Conservation (phyloP, 2,797 vertebrate species). For the Scleropages formosus region DNA sequence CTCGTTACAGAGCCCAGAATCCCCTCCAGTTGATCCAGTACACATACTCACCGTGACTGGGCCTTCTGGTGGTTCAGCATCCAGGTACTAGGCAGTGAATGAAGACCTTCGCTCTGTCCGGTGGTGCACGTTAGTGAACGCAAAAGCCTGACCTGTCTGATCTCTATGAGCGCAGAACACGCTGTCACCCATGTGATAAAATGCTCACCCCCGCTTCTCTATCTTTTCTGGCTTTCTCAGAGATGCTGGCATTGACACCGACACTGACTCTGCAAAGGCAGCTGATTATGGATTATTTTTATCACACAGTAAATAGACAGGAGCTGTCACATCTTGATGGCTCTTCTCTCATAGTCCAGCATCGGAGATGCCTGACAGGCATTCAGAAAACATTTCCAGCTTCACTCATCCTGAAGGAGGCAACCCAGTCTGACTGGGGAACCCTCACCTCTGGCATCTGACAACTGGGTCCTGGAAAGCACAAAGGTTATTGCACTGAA, state of each 20-base stretch:
- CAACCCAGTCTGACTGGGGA: no score
- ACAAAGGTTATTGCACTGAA: no score
- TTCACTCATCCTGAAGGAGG: no score
- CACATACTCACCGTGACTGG: slow-evolving; percentile 1
- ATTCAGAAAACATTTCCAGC: no score
- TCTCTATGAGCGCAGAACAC: slow-evolving; percentile 21
- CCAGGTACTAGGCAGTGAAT: neutral
- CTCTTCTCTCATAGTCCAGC: no score
- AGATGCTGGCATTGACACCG: neutral
- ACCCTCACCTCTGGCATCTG: no score
- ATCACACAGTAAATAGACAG: neutral
- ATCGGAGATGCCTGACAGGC: no score
- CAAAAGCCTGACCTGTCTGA: slow-evolving; percentile 10
- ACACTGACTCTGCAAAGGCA: neutral
- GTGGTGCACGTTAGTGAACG: neutral
- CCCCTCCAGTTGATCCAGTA: neutral
- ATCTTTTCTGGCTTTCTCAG: neutral
- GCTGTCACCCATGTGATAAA: neutral
- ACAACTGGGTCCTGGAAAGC: no score
- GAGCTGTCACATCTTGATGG: neutral
- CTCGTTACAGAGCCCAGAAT: neutral
- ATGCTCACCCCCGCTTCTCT: neutral
- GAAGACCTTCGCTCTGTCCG: neutral
- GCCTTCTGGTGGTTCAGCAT: neutral
- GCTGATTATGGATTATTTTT: neutral